Evolutionary conservation across 2,113 vertebrate genomes (phyloP), one percentile per base, ranked within the genome.

Genomic region (Cinclus mexicanus): DNA sequence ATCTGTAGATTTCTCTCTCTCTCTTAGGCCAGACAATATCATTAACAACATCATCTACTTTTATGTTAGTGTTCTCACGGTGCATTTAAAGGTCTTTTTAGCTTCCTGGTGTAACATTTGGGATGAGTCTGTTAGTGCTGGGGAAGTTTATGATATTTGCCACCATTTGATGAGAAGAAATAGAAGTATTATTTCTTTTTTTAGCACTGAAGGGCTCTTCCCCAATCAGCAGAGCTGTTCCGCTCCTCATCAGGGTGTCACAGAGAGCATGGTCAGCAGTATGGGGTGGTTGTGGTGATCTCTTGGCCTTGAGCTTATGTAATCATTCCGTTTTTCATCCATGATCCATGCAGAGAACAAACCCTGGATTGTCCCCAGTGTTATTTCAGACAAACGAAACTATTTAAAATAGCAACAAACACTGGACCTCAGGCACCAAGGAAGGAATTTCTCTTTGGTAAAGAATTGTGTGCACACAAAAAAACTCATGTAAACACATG

Each of bases 71-170:
- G 59, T 80, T 41, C 46, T 55, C 55, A 46, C 0, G 1, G 11
- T 69, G 75, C 37, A 72, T 91, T 82, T 85, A 90, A 93, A 91
- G 53, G 57, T 46, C 41, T n/a, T 59, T 91, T 89, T 76, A 84
- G 3, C 29, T 85, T 89, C 39, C 42, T 76, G 16, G 16, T 1
- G 2, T 64, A 76, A 59, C 9, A 76, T 26, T 75, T 46, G 60
- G 41, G 25, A 76, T 46, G 20, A 94, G 4, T 12, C 37, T 94
- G 69, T n/a, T 35, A 47, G 33, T 55, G 2, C 15, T 56, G 44
- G n/a, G 29, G 31, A 82, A 79, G 23, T 3, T 23, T 63, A 57
- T 0, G 3, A 20, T 49, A n/a, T 82, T 83, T 94, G 25, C 13
- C n/a, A 49, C 25, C 12, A 57, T 68, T 56, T 39, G 11, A 41